Evolutionary conservation across 1,140 invertebrate species (phyloP).

Genomic region (Lordiphosa mommai): DNA sequence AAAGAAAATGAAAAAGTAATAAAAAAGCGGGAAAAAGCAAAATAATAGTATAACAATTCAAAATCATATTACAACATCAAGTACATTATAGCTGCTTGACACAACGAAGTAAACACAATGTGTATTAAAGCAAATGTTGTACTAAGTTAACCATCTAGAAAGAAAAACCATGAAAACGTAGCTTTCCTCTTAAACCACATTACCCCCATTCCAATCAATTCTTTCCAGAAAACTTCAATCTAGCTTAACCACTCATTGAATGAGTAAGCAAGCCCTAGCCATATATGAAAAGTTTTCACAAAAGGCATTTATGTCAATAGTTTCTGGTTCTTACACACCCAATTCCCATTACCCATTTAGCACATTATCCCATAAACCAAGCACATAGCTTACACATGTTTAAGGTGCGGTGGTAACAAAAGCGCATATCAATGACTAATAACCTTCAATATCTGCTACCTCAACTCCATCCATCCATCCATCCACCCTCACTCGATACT

Average conservation of each 20-base stretch:
- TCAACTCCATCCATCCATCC: no score
- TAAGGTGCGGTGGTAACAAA: slow-evolving; percentile 54
- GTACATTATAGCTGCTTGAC: no score
- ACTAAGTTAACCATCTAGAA: no score
- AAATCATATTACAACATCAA: no score
- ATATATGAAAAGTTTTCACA: not conserved
- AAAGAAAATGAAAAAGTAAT: no score
- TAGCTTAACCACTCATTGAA: not conserved
- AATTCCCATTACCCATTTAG: slow-evolving; percentile 1
- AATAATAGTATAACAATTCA: no score
- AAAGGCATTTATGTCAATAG: slow-evolving; percentile 10
- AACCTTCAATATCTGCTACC: slow-evolving; percentile 30
- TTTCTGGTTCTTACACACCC: slow-evolving; percentile 6
- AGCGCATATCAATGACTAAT: slow-evolving; percentile 68
- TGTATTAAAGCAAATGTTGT: no score
- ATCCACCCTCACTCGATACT: slow-evolving; percentile 16
- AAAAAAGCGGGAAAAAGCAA: no score
- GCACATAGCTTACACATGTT: slow-evolving; percentile 9
- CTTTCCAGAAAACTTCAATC: not conserved
- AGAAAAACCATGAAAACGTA: no score
- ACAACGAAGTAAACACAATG: no score
- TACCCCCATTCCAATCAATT: no score
- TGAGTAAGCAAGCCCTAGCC: slow-evolving; percentile 4
- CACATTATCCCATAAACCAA: not conserved
- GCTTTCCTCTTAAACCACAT: no score